phyloP scores from a whole-genome alignment of 2,888 invertebrate genomes.

The Mesorhabditis belari region DNA sequence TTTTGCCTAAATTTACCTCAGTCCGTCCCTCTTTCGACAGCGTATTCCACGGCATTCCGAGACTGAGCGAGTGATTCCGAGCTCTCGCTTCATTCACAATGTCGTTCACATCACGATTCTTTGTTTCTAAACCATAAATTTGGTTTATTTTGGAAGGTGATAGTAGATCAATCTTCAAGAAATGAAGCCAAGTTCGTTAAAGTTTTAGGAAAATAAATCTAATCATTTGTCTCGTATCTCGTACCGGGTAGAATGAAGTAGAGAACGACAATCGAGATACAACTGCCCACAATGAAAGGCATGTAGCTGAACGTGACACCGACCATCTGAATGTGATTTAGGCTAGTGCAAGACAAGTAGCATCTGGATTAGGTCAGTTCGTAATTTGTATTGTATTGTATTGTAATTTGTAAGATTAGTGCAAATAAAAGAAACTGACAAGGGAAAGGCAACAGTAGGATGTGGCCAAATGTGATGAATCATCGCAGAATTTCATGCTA shows the following conservation, averaged over 20 bases:
- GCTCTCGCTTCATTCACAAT: conserved; percentile 31
- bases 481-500: no score
- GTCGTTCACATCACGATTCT: conserved; percentile 23
- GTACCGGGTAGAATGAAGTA: conserved; percentile 44
- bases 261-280: conserved; percentile 31
- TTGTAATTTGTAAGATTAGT: no score
- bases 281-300: conserved; percentile 54
- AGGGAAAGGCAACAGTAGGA: no score
- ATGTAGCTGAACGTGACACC: conserved; percentile 53
- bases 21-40: no score
- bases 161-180: no score
- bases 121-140: conserved; percentile 20
- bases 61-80: conserved; percentile 22
- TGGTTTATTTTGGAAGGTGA: neutral
- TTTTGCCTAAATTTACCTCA: no score
- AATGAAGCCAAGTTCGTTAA: no score
- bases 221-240: neutral
- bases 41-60: conserved; percentile 32
- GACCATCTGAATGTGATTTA: conserved; percentile 30
- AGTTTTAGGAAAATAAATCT: neutral
- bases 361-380: neutral
- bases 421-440: no score
- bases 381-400: no score
- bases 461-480: no score
- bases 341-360: neutral